Conservation (phyloP, 2,888 invertebrate species). For the Balanococcus diminutus region DNA sequence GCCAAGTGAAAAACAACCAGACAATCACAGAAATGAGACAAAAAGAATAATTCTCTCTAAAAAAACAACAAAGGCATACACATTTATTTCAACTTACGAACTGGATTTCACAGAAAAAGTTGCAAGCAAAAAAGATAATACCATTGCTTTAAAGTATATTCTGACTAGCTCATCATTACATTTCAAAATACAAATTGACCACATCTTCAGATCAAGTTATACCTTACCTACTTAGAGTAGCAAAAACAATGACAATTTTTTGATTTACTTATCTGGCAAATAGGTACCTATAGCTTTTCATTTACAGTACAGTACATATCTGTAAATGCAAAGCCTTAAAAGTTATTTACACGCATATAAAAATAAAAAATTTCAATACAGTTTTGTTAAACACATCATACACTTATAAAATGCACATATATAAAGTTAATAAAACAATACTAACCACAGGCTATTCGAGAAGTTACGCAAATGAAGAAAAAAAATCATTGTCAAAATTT, state of each 20-base stretch:
- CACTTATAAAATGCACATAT: conserved; percentile 9
- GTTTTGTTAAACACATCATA: conserved; percentile 13
- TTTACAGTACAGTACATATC: neutral
- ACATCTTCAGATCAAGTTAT: neutral
- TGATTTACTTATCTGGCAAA: conserved; percentile 36
- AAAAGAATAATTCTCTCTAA: too few relatives aligned
- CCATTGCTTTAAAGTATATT: neutral
- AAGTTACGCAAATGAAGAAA: neutral
- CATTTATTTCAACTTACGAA: neutral
- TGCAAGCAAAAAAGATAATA: neutral
- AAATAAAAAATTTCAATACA: conserved; percentile 42
- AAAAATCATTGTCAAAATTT: conserved; percentile 3
- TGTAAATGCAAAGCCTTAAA: conserved; percentile 1
- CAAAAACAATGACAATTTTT: conserved; percentile 22
- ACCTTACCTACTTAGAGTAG: neutral
- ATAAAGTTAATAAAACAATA: conserved; percentile 24
- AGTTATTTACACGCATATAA: conserved; percentile 31
- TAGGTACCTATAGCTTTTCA: neutral
- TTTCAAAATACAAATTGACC: neutral
- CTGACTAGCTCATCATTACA: conserved; percentile 20
- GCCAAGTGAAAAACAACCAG: too few relatives aligned
- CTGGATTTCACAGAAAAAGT: neutral
- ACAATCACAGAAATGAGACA: too few relatives aligned
- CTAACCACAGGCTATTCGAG: conserved; percentile 1
- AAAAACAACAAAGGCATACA: neutral